These are phyloP conservation scores for Acrocephalus arundinaceus DNA, from an alignment of 2,113 vertebrate genomes.

Conservation along the genomic window DNA sequence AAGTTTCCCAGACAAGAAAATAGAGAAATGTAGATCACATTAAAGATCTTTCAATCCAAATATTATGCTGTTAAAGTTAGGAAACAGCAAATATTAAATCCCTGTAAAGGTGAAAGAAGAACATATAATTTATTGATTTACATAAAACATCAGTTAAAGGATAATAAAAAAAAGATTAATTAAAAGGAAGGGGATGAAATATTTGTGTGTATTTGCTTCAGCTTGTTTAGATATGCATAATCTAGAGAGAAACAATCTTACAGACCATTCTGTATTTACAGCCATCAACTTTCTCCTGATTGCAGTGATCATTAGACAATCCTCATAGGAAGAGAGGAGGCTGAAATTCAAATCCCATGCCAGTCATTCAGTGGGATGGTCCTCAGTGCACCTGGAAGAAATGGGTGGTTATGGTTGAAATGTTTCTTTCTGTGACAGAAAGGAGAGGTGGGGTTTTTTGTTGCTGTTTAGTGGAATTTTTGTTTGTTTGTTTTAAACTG, in stretches of 20 bases:
- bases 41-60: neutral
- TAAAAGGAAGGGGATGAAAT: neutral
- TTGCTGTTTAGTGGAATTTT: neutral
- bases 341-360: neutral
- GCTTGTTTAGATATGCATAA: neutral
- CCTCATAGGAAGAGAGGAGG: rapidly evolving
- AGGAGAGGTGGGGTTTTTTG: rapidly evolving
- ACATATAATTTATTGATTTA: neutral
- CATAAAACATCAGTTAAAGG: neutral
- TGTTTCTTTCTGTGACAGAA: neutral
- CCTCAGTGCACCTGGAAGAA: neutral
- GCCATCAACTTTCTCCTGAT: neutral
- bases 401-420: rapidly evolving
- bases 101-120: neutral
- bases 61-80: neutral
- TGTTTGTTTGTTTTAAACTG: neutral
- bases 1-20: neutral
- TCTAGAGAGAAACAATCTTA: neutral
- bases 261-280: neutral
- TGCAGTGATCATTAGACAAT: neutral
- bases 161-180: neutral
- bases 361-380: neutral
- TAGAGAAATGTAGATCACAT: neutral
- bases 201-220: neutral
- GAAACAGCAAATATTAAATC: neutral